These are phyloP conservation scores for Cabera pusaria DNA, from an alignment of 2,888 invertebrate genomes.

Conservation along the genomic window DNA sequence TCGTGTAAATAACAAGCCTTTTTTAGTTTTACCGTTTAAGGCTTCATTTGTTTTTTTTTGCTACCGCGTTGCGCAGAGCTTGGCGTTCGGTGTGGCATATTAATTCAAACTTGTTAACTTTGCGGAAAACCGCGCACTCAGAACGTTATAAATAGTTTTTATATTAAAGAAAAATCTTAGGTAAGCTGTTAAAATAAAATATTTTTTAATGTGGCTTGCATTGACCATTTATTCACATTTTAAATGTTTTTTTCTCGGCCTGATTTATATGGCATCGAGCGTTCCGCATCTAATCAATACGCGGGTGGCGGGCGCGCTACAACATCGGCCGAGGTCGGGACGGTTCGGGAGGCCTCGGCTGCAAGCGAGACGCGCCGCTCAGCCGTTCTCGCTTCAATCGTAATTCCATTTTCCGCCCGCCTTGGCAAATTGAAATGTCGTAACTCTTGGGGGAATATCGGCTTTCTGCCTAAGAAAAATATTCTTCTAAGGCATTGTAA, in stretches of 20 bases:
- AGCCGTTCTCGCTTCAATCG: conserved; percentile 79
- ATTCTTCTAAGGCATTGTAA: conserved; percentile 80
- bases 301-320: conserved; percentile 62
- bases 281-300: conserved; percentile 84
- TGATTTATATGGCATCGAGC: conserved; percentile 82
- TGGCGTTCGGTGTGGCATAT: too few relatives aligned
- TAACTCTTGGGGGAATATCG: conserved; percentile 84
- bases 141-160: too few relatives aligned
- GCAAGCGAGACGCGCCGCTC: conserved; percentile 47
- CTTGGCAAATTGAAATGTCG: conserved; percentile 85
- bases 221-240: conserved; percentile 1
- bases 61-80: too few relatives aligned
- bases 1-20: too few relatives aligned
- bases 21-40: too few relatives aligned
- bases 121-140: too few relatives aligned
- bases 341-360: conserved; percentile 54
- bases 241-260: conserved; percentile 74
- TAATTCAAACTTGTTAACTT: too few relatives aligned
- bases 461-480: conserved; percentile 82
- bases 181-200: too few relatives aligned
- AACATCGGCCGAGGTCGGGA: conserved; percentile 57
- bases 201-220: too few relatives aligned
- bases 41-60: too few relatives aligned
- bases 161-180: too few relatives aligned
- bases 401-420: conserved; percentile 84